phyloP scores from a whole-genome alignment of 2,888 invertebrate genomes.

The Drosophila melanosoma region DNA sequence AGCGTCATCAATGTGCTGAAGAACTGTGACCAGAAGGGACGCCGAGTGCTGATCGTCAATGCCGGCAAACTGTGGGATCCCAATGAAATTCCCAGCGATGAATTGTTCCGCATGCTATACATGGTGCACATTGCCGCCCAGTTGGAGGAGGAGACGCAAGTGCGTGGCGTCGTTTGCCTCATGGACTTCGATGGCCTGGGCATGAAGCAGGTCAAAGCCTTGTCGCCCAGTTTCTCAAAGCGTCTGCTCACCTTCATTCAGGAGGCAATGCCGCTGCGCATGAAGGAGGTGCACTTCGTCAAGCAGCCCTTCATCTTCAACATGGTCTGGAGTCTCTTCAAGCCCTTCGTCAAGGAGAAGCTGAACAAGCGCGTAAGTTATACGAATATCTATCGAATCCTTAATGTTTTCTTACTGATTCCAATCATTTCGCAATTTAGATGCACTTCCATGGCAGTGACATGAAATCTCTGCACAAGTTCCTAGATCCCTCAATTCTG shows the following conservation, averaged over 20 bases:
- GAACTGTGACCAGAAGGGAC: constrained; percentile 90
- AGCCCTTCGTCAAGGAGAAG: constrained; percentile 92
- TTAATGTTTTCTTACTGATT: not conserved
- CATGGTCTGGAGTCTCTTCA: constrained; percentile 93
- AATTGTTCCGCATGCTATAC: constrained; percentile 92
- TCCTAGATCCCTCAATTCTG: constrained; percentile 88
- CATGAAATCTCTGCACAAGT: constrained; percentile 91
- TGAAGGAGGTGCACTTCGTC: constrained; percentile 94
- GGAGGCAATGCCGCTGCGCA: constrained; percentile 93
- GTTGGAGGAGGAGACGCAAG: constrained; percentile 91
- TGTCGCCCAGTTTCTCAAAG: constrained; percentile 91
- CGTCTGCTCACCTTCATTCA: constrained; percentile 92
- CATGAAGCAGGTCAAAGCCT: constrained; percentile 89
- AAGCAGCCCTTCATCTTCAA: constrained; percentile 94
- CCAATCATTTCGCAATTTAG: constrained; percentile 84
- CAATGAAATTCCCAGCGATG: constrained; percentile 89
- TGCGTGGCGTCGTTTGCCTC: constrained; percentile 92
- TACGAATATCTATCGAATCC: not conserved
- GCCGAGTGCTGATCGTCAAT: constrained; percentile 90
- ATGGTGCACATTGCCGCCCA: constrained; percentile 92
- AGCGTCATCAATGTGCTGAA: constrained; percentile 92
- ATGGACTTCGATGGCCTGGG: constrained; percentile 93
- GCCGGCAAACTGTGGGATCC: constrained; percentile 92
- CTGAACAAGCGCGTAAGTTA: constrained; percentile 90
- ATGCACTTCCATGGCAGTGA: constrained; percentile 94